Evolutionary conservation across 2,797 vertebrate genomes (phyloP).

Genomic region (Tarsius wallacei): DNA sequence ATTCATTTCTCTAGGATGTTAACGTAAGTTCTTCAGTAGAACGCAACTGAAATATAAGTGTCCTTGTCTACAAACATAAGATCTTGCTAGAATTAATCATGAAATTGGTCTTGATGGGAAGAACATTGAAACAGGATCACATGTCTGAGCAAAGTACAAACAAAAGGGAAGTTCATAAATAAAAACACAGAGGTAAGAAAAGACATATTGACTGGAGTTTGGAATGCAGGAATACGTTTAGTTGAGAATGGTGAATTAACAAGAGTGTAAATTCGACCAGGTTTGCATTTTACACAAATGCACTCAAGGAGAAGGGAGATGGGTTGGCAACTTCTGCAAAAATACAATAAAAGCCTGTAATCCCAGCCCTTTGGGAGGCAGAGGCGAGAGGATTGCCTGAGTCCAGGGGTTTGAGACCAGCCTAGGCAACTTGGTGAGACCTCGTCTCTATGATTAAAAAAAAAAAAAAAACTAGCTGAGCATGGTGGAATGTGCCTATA

Average conservation of each 20-base stretch:
- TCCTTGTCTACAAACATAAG: not conserved
- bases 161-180: not conserved
- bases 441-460: too few species aligned
- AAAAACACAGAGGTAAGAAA: not conserved
- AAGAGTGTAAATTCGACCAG: not conserved
- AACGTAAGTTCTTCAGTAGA: conserved; percentile 1
- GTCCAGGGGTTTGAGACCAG: too few species aligned
- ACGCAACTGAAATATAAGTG: not conserved
- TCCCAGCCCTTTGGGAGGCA: too few species aligned
- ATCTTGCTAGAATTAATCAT: not conserved
- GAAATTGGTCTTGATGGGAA: not conserved
- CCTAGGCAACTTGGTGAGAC: too few species aligned
- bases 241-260: not conserved
- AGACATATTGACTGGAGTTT: not conserved
- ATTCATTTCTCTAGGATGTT: conserved; percentile 18
- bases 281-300: conserved; percentile 30
- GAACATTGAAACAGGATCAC: not conserved
- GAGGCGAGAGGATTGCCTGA: too few species aligned
- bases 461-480: too few species aligned
- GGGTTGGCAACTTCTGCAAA: not conserved
- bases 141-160: not conserved
- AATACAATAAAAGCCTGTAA: not conserved
- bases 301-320: not conserved
- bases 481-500: too few species aligned
- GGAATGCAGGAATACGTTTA: conserved; percentile 29